These are phyloP conservation scores for Irena cyanogastra DNA, from an alignment of 2,113 vertebrate genomes.

Conservation along the genomic window DNA sequence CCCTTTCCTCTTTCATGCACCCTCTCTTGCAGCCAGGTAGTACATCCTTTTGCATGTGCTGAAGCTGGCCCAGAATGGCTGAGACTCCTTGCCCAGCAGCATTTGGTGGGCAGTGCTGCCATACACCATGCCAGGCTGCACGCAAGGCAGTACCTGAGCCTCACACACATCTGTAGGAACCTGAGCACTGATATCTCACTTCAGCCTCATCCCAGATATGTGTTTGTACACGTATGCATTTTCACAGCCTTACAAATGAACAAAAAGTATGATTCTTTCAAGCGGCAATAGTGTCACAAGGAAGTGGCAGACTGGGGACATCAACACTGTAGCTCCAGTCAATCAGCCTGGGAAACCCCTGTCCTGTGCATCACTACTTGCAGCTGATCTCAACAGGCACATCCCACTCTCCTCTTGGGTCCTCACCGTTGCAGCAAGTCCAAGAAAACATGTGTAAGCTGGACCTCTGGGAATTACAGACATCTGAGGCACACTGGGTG, in stretches of 20 bases:
- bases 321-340: neutral
- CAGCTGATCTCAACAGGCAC: neutral
- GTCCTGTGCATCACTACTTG: neutral
- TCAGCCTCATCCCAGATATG: neutral
- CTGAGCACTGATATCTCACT: neutral
- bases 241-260: neutral
- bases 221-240: neutral
- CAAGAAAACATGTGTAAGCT: neutral
- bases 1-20: neutral
- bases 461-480: neutral
- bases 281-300: neutral
- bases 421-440: neutral
- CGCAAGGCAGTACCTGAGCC: fast-evolving
- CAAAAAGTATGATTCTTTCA: neutral
- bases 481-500: neutral
- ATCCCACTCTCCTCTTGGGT: neutral
- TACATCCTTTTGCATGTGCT: neutral
- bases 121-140: neutral
- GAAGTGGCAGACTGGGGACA: neutral
- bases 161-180: neutral
- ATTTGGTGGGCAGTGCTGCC: neutral
- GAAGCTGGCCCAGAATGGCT: neutral
- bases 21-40: neutral
- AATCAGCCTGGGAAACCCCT: neutral
- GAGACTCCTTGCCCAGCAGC: neutral